Conservation (phyloP, 2,113 vertebrate genomes). For the Archocentrus centrarchus region DNA sequence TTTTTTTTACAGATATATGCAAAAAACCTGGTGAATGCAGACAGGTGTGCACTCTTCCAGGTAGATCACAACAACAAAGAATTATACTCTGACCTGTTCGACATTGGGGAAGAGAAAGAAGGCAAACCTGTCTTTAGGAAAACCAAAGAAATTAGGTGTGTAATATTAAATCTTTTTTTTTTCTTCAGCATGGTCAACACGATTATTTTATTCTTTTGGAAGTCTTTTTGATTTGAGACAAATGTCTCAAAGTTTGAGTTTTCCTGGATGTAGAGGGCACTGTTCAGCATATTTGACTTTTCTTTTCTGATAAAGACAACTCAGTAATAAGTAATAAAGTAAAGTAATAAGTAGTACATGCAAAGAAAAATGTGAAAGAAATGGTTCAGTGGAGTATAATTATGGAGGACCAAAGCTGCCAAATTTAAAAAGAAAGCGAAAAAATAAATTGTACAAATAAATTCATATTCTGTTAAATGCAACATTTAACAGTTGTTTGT, state of each 20-base stretch:
- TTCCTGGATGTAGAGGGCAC: neutral
- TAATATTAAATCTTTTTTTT: neutral
- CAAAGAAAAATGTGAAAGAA: neutral
- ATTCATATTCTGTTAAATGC: neutral
- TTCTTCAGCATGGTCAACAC: neutral
- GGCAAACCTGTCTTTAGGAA: conserved; percentile 98
- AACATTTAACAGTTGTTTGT: neutral
- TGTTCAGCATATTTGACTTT: neutral
- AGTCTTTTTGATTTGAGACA: neutral
- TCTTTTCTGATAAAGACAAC: neutral
- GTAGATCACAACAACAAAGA: conserved; percentile 98
- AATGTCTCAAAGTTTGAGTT: neutral
- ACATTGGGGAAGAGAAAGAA: conserved; percentile 97
- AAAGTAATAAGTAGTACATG: neutral
- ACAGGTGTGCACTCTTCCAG: conserved; percentile 99
- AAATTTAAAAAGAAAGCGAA: neutral
- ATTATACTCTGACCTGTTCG: conserved; percentile 97
- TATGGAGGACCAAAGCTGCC: neutral
- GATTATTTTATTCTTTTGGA: neutral
- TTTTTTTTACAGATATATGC: conserved; percentile 93
- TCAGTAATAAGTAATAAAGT: neutral
- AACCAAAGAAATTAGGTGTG: conserved; percentile 99
- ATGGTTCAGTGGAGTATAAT: too few species aligned
- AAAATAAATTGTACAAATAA: neutral
- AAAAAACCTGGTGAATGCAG: conserved; percentile 99